A percentile compares a stretch with the other conserved stretches of the same genome.
These are phyloP conservation scores for Pachypeltis micranthus DNA, from an alignment of 1,140 invertebrate species.

Conservation along the genomic window DNA sequence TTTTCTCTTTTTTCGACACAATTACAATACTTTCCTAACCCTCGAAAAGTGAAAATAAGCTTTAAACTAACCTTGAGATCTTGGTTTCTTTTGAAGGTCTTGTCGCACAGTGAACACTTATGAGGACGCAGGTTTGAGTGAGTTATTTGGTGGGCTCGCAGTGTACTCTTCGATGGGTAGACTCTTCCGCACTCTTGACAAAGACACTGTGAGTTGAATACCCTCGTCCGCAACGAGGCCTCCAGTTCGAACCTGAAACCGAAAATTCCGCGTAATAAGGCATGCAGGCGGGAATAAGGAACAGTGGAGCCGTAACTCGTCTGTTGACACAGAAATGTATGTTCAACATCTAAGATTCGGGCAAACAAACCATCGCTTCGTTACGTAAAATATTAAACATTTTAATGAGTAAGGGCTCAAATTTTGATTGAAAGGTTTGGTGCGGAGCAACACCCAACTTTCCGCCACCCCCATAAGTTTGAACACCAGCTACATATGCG, in stretches of 20 bases:
- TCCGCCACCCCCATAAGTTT: too few relatives aligned
- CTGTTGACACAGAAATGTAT: not conserved
- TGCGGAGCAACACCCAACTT: too few relatives aligned
- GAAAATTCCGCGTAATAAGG: not conserved
- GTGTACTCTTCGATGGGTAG: constrained; percentile 54
- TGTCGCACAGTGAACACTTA: constrained; percentile 56
- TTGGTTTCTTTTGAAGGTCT: constrained; percentile 62
- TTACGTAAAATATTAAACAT: constrained; percentile 18
- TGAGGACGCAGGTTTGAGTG: constrained; percentile 56
- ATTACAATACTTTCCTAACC: too few relatives aligned
- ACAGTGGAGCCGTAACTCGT: too few relatives aligned
- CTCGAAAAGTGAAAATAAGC: too few relatives aligned
- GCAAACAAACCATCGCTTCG: constrained; percentile 14
- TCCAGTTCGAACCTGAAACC: not conserved
- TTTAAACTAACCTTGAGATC: constrained; percentile 52
- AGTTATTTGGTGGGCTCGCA: constrained; percentile 56
- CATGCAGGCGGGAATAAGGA: not conserved
- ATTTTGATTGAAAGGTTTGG: too few relatives aligned
- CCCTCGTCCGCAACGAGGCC: not conserved
- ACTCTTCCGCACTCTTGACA: constrained; percentile 54
- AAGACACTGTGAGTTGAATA: constrained; percentile 35
- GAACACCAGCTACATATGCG: too few relatives aligned
- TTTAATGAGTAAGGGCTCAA: too few relatives aligned
- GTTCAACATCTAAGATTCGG: too few relatives aligned
- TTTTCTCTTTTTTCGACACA: too few relatives aligned